phyloP scores from a whole-genome alignment of 2,797 vertebrate species.

The Pteropus rufus region DNA sequence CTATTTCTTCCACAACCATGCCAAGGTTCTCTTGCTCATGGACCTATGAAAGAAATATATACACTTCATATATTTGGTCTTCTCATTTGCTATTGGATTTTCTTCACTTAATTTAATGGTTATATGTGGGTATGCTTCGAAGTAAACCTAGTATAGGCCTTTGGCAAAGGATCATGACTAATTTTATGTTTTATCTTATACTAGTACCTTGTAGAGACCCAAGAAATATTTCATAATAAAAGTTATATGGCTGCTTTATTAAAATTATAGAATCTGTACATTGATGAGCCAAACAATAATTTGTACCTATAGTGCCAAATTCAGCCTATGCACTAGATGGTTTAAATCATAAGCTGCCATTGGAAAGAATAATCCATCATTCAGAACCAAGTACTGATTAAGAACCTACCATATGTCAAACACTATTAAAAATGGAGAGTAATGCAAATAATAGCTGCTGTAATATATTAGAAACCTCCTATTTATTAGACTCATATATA shows the following conservation, averaged over 20 bases:
- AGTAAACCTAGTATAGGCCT: neutral
- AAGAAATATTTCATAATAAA: slow-evolving; percentile 41
- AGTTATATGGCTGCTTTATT: neutral
- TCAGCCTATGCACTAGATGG: neutral
- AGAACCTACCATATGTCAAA: neutral
- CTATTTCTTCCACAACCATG: neutral
- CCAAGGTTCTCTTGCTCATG: neutral
- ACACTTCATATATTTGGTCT: neutral
- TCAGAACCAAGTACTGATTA: neutral
- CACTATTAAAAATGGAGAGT: neutral
- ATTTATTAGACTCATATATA: neutral
- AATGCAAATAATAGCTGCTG: neutral
- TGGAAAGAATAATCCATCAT: neutral
- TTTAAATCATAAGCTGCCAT: neutral
- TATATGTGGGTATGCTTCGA: neutral
- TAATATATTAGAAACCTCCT: neutral
- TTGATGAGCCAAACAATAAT: neutral
- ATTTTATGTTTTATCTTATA: slow-evolving; percentile 34
- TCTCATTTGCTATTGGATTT: neutral
- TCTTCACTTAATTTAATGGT: neutral
- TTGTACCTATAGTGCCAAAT: neutral
- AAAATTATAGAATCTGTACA: neutral
- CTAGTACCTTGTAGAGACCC: neutral
- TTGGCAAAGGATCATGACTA: slow-evolving; percentile 4
- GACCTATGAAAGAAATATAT: neutral